These are phyloP conservation scores for Plusia festucae DNA, from an alignment of 2,888 invertebrate species.

Conservation along the genomic window DNA sequence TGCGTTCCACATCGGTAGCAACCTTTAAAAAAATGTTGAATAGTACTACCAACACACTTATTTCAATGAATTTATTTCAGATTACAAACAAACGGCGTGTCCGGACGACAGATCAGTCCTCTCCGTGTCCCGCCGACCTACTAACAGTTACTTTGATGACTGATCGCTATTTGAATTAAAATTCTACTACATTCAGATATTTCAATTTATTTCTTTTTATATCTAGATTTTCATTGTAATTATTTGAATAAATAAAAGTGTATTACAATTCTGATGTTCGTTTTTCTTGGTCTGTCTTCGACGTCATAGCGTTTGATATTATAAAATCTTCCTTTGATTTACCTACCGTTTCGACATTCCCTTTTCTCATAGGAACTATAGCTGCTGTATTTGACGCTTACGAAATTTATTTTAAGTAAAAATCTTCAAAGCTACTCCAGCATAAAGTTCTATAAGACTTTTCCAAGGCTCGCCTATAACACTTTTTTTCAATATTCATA, in stretches of 20 bases:
- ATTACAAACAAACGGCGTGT: slow-evolving; percentile 83
- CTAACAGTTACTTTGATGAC: slow-evolving; percentile 79
- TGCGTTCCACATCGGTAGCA: too few relatives aligned
- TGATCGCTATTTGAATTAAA: slow-evolving; percentile 56
- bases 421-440: too few relatives aligned
- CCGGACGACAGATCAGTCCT: slow-evolving; percentile 81
- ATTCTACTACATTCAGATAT: slow-evolving; percentile 30
- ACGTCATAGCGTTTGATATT: too few relatives aligned
- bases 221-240: slow-evolving; percentile 20
- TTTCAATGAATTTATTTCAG: slow-evolving; percentile 66
- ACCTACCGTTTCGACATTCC: too few relatives aligned
- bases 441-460: too few relatives aligned
- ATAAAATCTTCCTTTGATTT: too few relatives aligned
- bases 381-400: too few relatives aligned
- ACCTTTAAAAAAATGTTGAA: too few relatives aligned
- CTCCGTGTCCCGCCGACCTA: slow-evolving; percentile 81
- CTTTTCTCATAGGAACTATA: too few relatives aligned
- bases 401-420: too few relatives aligned
- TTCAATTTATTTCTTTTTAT: slow-evolving; percentile 36
- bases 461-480: too few relatives aligned
- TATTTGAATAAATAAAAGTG: slow-evolving; percentile 43
- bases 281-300: slow-evolving; percentile 13
- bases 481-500: not conserved
- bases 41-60: not conserved
- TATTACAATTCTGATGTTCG: slow-evolving; percentile 28